These are phyloP conservation scores for Danio kyathit DNA, from an alignment of 2,797 vertebrate genomes.

Conservation along the genomic window DNA sequence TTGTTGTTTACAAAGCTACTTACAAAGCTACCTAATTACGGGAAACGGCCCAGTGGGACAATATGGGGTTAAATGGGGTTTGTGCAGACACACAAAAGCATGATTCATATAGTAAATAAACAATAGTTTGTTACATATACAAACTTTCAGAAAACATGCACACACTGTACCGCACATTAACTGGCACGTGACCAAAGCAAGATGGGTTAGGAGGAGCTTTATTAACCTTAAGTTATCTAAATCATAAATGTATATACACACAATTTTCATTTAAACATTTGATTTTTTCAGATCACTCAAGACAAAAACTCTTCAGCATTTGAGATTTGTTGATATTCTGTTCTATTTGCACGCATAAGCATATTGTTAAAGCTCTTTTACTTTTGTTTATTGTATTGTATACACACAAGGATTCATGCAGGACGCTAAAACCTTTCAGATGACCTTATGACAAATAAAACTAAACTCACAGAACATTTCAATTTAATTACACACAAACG, in stretches of 20 bases:
- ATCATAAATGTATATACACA: not conserved
- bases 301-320: not conserved
- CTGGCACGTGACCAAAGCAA: not conserved
- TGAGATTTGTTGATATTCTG: not conserved
- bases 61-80: conserved; percentile 1
- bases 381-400: not conserved
- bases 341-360: not conserved
- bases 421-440: not conserved
- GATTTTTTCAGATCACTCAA: not conserved
- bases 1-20: conserved; percentile 23
- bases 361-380: not conserved
- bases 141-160: conserved; percentile 8
- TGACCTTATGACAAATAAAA: not conserved
- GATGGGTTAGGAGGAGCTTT: not conserved
- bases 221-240: not conserved
- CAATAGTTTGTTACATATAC: conserved; percentile 24
- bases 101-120: conserved; percentile 32
- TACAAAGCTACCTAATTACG: not conserved
- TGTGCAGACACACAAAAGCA: not conserved
- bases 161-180: not conserved
- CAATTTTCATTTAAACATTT: not conserved
- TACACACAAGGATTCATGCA: not conserved
- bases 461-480: not conserved
- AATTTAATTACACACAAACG: not conserved
- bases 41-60: not conserved